A percentile compares a stretch with the other conserved stretches of the same genome.
phyloP scores from a whole-genome alignment of 30 jellyfish, hydroid and myxozoan species.

The Chrysaora quinquecirrha region DNA sequence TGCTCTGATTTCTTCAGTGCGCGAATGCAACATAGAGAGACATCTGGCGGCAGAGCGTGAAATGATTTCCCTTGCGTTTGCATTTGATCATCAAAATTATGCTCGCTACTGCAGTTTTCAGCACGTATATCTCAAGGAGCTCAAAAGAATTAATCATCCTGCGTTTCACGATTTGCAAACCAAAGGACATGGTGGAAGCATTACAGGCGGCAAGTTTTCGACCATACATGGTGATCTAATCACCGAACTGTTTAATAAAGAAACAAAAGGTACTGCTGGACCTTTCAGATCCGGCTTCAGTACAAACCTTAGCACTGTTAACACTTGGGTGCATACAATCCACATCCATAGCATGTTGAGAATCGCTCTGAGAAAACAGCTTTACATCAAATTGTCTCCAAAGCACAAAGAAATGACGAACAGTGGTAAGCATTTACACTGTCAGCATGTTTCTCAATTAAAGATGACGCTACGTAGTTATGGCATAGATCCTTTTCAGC shows the following conservation, averaged over 20 bases:
- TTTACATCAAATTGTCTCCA: neutral
- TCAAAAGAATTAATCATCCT: neutral
- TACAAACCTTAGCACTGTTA: conserved; percentile 27
- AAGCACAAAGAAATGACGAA: conserved; percentile 16
- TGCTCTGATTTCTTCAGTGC: neutral
- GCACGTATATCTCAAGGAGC: neutral
- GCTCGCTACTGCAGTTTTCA: conserved; percentile 8
- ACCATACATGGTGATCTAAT: too few relatives aligned
- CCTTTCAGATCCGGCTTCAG: conserved; percentile 41
- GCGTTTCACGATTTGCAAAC: neutral
- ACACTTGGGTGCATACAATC: conserved; percentile 37
- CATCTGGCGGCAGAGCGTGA: neutral
- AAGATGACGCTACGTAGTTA: neutral
- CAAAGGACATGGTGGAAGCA: conserved; percentile 14
- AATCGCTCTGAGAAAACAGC: conserved; percentile 22
- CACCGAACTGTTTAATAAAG: too few relatives aligned
- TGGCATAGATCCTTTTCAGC: conserved; percentile 7
- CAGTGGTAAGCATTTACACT: neutral
- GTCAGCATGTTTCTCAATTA: neutral
- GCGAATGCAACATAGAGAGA: neutral
- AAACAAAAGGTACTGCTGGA: conserved; percentile 32
- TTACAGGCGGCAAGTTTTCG: neutral
- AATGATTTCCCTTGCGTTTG: neutral
- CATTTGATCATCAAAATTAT: too few relatives aligned
- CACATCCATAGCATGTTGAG: conserved; percentile 54